Base-by-base conservation (phyloP, 2,888 invertebrate genomes). In the Phlogophora meticulosa region DNA sequence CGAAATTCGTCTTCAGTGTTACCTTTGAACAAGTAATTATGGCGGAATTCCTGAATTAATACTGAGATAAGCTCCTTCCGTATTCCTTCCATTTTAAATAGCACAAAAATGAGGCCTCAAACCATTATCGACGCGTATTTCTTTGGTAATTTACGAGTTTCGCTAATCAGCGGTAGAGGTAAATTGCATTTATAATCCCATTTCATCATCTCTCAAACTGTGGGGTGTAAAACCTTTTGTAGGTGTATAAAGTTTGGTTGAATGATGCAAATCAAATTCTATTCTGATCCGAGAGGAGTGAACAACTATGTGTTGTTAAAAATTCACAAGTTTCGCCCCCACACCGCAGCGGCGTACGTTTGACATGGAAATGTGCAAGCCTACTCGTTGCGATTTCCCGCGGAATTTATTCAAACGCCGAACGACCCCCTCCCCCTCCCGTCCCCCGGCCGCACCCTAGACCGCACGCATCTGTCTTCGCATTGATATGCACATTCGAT, bases 21-120 rank as follows among this genome's bases (percentile, higher is more conserved):
- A 90, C 91, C 94, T 94, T 93, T 93, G 92, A 93, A 91, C 90
- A 90, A 90, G 91, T 95, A 94, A 94, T 95, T 94, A 94, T 92
- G 91, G 90, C 79, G 88, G 90, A 91, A 92, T 93, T 92, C 91
- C 88, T 88, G 93, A 92, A 94, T 94, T 93, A 94, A 93, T 93
- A 90, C 90, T 81, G 86, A 89, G 92, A 92, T 93, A 92, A 94
- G 92, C 90, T 86, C 86, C 82, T 83, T 80, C 84, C 80, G 81
- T 80, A 81, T 82, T 85, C 85, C 67, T 65, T 58, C 66, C 67
- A 72, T 76, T 75, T 82, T 69, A 76, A 80, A 80, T 79, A 76
- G 63, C 72, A 74, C 69, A 83, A 83, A 84, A 84, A 80, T 80
- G 80, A 76, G 75, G 76, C 74, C 74, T 64, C 79, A 70, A 71